A percentile compares a stretch with the other conserved stretches of the same genome.
Conservation (phyloP, 2,113 vertebrate genomes). For the Tenebrosternarchus preto region DNA sequence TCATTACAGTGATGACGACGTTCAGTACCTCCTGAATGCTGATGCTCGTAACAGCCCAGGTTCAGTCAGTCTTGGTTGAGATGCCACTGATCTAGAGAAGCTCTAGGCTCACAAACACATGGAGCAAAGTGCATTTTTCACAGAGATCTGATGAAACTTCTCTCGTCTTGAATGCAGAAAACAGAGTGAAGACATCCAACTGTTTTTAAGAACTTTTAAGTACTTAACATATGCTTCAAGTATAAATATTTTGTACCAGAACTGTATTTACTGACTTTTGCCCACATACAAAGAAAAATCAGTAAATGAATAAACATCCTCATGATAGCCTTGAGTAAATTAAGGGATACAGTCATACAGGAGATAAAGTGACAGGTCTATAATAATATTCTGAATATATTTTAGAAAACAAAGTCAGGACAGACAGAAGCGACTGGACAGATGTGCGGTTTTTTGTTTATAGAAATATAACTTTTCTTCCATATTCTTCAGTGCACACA, state of each 20-base stretch:
- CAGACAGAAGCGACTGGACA: background rate
- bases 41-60: constrained; percentile 64
- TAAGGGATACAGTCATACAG: background rate
- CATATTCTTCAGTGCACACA: background rate
- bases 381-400: background rate
- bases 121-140: background rate
- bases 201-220: no score
- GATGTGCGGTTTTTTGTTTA: background rate
- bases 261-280: no score
- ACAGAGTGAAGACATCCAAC: background rate
- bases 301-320: no score
- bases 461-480: background rate
- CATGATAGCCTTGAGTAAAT: no score
- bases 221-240: no score
- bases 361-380: background rate
- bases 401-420: background rate
- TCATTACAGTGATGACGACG: no score
- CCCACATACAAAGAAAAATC: no score
- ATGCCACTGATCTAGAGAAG: constrained; percentile 61
- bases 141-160: background rate
- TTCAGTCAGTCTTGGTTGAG: constrained; percentile 61
- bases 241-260: no score
- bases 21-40: no score
- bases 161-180: background rate
- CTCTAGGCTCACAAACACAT: constrained; percentile 31